Evolutionary conservation across 1,140 invertebrate species (phyloP), one percentile per base, ranked within the genome.

Genomic region (Gonioctena quinquepunctata): DNA sequence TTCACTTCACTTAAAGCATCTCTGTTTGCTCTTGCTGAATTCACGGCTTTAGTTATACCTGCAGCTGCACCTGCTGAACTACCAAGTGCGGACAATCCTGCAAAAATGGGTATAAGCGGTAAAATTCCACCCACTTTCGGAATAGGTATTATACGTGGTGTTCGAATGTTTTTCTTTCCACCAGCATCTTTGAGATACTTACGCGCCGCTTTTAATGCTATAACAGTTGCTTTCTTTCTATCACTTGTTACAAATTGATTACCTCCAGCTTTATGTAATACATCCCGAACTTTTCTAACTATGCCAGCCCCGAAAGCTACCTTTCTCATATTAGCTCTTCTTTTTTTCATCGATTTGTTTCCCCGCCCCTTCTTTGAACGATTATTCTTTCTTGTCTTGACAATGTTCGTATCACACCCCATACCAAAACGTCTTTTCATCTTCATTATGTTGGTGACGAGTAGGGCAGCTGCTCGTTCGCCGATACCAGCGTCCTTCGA

Each of bases 51-150:
- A 11, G 75, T 75, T 11, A 82, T 76, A 19, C 69, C 73, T 11
- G 79, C 74, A 22, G 77, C 77, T 0, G 80, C 82, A 22, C 79
- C 82, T 5, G 73, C 59, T 16, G 33, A 16, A 27, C 27, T 57
- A 19, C 82, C 81, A 27, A 79, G 22, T 13, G 82, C 82, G 22
- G 76, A 79, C 26, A 84, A 66, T 54, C 79, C 81, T 7, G 81
- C 79, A 65, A 65, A 65, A 13, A 64, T 65, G 13, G 62, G 23
- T 18, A 65, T n/a, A n/a, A 81, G 59, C 54, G 80, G 80, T 64
- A 83, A 67, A 70, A 83, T 49, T 25, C 79, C 80, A 42, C 82
- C 81, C 50, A 69, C 75, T 77, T 83, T 84, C 0, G 80, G 75
- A 42, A 83, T 57, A 22, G 77, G 74, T 49, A 83, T 81, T 54